Evolutionary conservation across 2,888 invertebrate species (phyloP), one percentile per base, ranked within the genome.

Genomic region (Dexiosoma caninum): DNA sequence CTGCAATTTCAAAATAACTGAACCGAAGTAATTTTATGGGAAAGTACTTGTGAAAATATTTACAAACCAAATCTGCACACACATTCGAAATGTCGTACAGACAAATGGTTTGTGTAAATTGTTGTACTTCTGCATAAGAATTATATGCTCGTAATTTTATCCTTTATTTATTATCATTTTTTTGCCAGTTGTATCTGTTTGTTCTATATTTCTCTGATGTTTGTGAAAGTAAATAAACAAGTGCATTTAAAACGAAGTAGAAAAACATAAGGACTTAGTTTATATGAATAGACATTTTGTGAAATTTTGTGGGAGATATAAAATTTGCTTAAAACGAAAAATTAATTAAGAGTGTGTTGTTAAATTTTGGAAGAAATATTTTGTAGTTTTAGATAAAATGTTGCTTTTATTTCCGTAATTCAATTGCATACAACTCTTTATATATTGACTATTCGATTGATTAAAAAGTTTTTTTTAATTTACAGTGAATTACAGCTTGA

Each of bases 21-120:
- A 76, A 60, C 23, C 59, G 35, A 27, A 53, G 60, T 53, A 44
- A 69, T 66, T 69, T 76, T 60, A 60, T 44, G n/a, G 62, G 19
- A 67, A 76, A 60, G 53, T 69, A 62, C 44, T 69, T 76, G 42
- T 27, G 37, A 62, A 69, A 70, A 77, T 55, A 46, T 70, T 62
- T 75, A 40, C 49, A 72, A 62, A 60, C 12, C 49, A 51, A 60
- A 60, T 60, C 12, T 21, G 16, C 21, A 16, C 8, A 16, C 35
- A 27, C 27, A 27, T 42, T 35, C 14, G 35, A 23, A 49, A n/a
- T 55, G 44, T 55, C 72, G 44, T 53, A 19, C 10, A 27, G 44
- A 12, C 62, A 37, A 64, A 64, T 27, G 35, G 51, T 72, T 53
- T 27, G 37, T 49, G 16, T 16, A 37, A 32, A 67, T 44, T 57